Conservation (phyloP, 2,113 vertebrate species). For the Dasypus novemcinctus region DNA sequence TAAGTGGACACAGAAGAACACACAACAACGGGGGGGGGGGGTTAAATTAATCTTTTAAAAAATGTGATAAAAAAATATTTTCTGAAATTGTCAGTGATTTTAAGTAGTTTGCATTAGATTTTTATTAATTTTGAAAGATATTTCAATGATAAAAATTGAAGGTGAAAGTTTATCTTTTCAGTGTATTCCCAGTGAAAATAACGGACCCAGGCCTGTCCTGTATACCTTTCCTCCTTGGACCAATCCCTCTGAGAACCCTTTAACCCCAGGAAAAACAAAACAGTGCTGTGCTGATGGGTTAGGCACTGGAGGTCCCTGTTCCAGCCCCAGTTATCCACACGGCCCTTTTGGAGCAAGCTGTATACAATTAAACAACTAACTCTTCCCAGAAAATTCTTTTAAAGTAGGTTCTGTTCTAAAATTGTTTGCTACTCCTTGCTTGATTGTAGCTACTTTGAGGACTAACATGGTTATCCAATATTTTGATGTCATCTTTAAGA, state of each 20-base stretch:
- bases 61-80: neutral
- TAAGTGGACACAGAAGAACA: too few species aligned
- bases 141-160: neutral
- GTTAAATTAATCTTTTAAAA: too few species aligned
- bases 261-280: neutral
- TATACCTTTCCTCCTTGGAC: neutral
- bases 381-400: neutral
- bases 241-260: too few species aligned
- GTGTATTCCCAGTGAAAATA: neutral
- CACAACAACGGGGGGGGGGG: too few species aligned
- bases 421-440: neutral
- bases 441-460: neutral
- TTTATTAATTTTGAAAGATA: constrained; percentile 26
- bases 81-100: neutral
- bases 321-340: neutral
- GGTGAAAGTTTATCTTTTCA: neutral
- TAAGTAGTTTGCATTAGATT: neutral
- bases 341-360: neutral
- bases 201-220: neutral
- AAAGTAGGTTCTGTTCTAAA: neutral
- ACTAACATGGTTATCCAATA: neutral
- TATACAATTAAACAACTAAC: neutral
- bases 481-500: neutral
- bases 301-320: neutral
- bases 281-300: neutral